These are phyloP conservation scores for Thaleichthys pacificus DNA, from an alignment of 2,797 vertebrate species.

Conservation along the genomic window DNA sequence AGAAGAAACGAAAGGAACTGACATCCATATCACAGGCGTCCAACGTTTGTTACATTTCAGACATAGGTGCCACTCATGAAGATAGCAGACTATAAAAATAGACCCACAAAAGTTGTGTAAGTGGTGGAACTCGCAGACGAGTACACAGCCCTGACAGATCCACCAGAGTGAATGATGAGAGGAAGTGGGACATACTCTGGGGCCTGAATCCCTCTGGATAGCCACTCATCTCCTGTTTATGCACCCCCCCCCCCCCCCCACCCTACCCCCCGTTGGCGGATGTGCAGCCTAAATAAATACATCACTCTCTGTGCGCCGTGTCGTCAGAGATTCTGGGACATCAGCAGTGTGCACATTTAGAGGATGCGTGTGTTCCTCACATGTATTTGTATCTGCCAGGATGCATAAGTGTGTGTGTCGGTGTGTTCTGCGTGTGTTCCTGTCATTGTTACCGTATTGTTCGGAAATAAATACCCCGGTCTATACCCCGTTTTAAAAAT, in stretches of 20 bases:
- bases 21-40: background rate
- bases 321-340: constrained; percentile 42
- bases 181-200: constrained; percentile 21
- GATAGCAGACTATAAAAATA: background rate
- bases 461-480: no score
- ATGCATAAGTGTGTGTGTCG: background rate
- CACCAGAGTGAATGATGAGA: constrained; percentile 49
- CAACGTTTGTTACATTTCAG: background rate
- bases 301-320: constrained; percentile 58
- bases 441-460: background rate
- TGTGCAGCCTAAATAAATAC: constrained; percentile 62
- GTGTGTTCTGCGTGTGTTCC: background rate
- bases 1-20: background rate
- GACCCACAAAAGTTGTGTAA: background rate
- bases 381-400: background rate
- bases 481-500: no score
- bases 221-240: constrained; percentile 66
- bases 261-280: constrained; percentile 60
- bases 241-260: constrained; percentile 22
- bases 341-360: constrained; percentile 30
- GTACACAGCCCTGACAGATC: constrained; percentile 44
- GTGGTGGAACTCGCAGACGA: constrained; percentile 11
- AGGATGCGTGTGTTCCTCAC: background rate
- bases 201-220: constrained; percentile 47
- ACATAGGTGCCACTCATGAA: constrained; percentile 1